These are phyloP conservation scores for Siderastrea siderea DNA, from an alignment of 92 coral and sea anemone genomes.

Conservation along the genomic window DNA sequence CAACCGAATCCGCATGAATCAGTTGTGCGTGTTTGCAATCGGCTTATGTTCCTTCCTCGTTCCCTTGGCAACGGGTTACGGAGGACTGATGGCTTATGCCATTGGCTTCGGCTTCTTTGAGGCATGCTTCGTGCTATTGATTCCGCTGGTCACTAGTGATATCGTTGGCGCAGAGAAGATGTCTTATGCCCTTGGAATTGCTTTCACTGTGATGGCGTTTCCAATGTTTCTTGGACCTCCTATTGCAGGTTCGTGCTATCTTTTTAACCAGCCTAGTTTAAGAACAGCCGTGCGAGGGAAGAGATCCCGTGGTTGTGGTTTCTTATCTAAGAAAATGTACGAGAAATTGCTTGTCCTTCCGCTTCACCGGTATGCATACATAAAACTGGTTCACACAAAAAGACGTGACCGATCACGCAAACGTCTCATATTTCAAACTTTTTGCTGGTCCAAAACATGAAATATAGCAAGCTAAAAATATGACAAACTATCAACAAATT, in stretches of 20 bases:
- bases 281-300: no score
- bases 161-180: slow-evolving; percentile 84
- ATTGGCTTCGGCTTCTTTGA: slow-evolving; percentile 87
- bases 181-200: slow-evolving; percentile 91
- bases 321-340: no score
- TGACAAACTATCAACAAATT: no score
- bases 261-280: no score
- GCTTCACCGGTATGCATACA: no score
- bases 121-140: slow-evolving; percentile 81
- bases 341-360: no score
- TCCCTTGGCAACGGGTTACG: slow-evolving; percentile 82
- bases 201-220: slow-evolving; percentile 90
- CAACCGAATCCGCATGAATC: slow-evolving; percentile 82
- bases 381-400: no score
- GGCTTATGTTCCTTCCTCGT: slow-evolving; percentile 81
- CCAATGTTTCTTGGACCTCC: slow-evolving; percentile 95
- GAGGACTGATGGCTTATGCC: slow-evolving; percentile 77
- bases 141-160: slow-evolving; percentile 88
- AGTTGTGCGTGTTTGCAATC: slow-evolving; percentile 75
- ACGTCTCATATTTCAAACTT: no score
- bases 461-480: no score
- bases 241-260: slow-evolving; percentile 86
- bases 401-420: no score
- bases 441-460: no score
- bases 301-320: no score